Evolutionary conservation across 2,797 vertebrate species (phyloP), one percentile per base, ranked within the genome.

Genomic region (Siniperca scherzeri): DNA sequence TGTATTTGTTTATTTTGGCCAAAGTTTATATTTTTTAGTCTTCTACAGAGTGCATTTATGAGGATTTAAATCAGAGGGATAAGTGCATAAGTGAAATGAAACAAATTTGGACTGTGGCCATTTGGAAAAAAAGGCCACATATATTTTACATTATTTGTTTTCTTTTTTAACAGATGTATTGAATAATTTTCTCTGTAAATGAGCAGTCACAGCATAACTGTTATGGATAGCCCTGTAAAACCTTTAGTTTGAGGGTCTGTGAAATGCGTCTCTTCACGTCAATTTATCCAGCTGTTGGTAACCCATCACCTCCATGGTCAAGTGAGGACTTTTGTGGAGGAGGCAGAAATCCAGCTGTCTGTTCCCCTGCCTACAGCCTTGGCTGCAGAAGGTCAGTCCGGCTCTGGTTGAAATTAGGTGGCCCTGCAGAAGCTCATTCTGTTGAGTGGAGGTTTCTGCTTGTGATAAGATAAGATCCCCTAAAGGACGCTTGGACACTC

Each of bases 381-480:
- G 81, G 77, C 70, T 73, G 62, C 52, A 78, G 82, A 91, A 91
- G 81, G 88, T 89, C 80, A 67, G 69, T 52, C 12, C 1, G 38
- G 74, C 77, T 48, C 69, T 53, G 19, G 48, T 5, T 68, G 84
- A 89, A 88, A 93, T 89, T 82, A 84, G 40, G 33, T 85, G 78
- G 53, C 82, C 78, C 50, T 74, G 67, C 46, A 59, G 74, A 73
- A 70, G 53, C 60, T 84, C 67, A 4, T 46, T 71, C 61, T 76
- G 46, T 30, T 75, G 55, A 62, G 53, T 74, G 69, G 53, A 77
- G 75, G 62, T 81, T 55, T 78, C 56, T 74, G 61, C 21, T 71
- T 55, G 46, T 62, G 81, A 88, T 88, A 62, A 91, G 92, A 92
- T 93, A 93, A 90, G 80, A 81, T 70, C 74, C 42, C 52, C 16